Evolutionary conservation across 2,888 invertebrate species (phyloP).

Genomic region (Candidula unifasciata): DNA sequence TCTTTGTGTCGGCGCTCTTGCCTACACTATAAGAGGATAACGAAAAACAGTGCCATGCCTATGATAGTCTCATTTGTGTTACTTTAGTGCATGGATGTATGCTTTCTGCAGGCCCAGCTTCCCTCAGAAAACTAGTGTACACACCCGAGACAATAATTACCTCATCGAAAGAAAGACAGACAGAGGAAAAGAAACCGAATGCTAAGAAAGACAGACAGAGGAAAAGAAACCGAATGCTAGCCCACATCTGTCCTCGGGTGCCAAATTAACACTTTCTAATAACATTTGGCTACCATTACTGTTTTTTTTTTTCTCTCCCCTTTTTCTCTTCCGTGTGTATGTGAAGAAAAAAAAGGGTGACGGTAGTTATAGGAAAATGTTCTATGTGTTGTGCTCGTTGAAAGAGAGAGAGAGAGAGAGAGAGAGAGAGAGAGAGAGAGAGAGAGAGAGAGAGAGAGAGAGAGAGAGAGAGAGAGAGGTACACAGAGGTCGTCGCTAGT

Average conservation of each 20-base stretch:
- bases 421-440: no score
- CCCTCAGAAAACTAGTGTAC: background rate
- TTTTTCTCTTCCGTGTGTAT: background rate
- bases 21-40: no score
- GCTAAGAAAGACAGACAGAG: no score
- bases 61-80: no score
- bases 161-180: background rate
- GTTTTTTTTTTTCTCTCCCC: background rate
- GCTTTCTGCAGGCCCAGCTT: background rate
- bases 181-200: background rate
- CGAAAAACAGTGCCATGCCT: no score
- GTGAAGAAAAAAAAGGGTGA: background rate
- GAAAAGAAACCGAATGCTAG: background rate
- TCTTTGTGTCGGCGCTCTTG: no score
- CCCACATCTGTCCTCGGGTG: conserved; percentile 2
- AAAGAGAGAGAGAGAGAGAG: no score
- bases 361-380: background rate
- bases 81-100: background rate
- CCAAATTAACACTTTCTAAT: conserved; percentile 28
- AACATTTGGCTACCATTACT: background rate
- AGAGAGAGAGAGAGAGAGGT: background rate
- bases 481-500: background rate
- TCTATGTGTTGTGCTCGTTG: conserved; percentile 3
- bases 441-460: no score
- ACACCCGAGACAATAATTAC: conserved; percentile 16